Evolutionary conservation across 1,140 invertebrate species (phyloP).

Genomic region (Magallana ariakensis): DNA sequence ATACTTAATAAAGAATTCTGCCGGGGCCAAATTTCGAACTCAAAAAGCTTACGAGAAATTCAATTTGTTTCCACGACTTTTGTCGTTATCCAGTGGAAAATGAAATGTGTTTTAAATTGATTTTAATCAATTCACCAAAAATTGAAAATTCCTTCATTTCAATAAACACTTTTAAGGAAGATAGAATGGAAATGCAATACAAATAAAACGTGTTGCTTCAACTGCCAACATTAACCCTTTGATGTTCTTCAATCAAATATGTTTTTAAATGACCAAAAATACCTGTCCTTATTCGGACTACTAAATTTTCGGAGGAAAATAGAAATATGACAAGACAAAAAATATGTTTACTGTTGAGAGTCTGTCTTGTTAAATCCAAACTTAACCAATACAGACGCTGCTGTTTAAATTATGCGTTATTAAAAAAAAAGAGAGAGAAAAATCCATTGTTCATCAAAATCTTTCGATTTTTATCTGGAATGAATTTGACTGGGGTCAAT

Average conservation of each 20-base stretch:
- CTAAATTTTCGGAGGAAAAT: neutral
- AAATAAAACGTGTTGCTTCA: neutral
- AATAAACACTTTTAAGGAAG: neutral
- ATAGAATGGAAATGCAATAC: neutral
- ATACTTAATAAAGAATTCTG: slow-evolving; percentile 13
- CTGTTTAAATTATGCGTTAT: neutral
- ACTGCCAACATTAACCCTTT: neutral
- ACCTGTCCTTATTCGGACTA: neutral
- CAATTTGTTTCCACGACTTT: neutral
- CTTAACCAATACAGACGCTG: neutral
- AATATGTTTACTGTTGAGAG: neutral
- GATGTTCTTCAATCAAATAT: neutral
- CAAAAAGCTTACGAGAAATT: neutral
- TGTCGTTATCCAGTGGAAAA: slow-evolving; percentile 29
- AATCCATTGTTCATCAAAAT: neutral
- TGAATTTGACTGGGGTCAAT: neutral
- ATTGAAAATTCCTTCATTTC: slow-evolving; percentile 23
- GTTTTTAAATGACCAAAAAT: neutral
- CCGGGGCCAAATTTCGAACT: neutral
- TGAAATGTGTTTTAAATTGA: slow-evolving; percentile 36
- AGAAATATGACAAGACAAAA: neutral
- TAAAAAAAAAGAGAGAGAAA: neutral
- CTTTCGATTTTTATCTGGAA: neutral
- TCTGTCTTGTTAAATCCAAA: neutral
- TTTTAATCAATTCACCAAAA: slow-evolving; percentile 30